A percentile compares a stretch with the other conserved stretches of the same genome.
Evolutionary conservation across 2,797 vertebrate genomes (phyloP).

Genomic region (Podargus strigoides): DNA sequence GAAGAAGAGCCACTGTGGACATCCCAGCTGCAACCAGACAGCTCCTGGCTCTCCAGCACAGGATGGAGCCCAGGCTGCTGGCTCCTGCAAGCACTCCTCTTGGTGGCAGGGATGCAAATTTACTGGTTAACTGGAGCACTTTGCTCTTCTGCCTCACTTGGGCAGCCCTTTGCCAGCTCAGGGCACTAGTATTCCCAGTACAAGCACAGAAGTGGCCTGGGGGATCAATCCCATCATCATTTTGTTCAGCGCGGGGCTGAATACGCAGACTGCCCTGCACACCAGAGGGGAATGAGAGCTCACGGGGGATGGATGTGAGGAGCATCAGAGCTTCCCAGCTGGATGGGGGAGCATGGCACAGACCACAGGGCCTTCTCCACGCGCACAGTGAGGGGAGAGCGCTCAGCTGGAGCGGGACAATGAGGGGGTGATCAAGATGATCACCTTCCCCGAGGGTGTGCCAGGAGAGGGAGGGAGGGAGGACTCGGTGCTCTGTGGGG

Average conservation of each 20-base stretch:
- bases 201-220: neutral
- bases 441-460: neutral
- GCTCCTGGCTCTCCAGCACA: neutral
- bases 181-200: neutral
- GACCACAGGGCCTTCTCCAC: accelerated
- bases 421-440: accelerated
- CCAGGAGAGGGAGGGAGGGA: too few relatives aligned
- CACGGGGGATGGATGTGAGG: accelerated
- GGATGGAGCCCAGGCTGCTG: neutral
- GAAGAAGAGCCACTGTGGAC: neutral
- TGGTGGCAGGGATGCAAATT: neutral
- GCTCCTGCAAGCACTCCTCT: neutral
- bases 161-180: neutral
- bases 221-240: accelerated
- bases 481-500: neutral
- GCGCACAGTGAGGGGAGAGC: too few relatives aligned
- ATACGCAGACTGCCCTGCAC: neutral
- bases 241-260: neutral
- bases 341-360: accelerated
- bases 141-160: neutral
- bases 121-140: neutral
- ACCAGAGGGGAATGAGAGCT: neutral
- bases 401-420: neutral
- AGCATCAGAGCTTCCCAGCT: neutral
- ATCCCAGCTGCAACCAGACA: neutral